Base-by-base conservation (phyloP, 2,113 vertebrate genomes). In the Otolemur garnettii region DNA sequence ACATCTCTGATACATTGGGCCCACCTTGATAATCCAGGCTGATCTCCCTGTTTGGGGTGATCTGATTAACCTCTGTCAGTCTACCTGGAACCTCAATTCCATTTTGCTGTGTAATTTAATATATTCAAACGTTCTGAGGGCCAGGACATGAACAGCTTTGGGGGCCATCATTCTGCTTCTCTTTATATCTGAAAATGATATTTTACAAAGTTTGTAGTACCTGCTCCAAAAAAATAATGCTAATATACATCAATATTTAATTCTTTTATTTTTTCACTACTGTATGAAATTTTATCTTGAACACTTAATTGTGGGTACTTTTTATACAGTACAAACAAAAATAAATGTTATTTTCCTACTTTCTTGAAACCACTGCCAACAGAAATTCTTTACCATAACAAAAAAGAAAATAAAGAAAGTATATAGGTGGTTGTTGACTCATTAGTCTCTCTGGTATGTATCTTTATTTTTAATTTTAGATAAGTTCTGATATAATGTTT, bases 211-310 rank as follows among this genome's bases (percentile, higher is more conserved):
- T 55, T 66, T 81, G 21, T 17, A 75, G 68, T 17, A 87, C 38
- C 18, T 87, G 24, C 10, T 82, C 2, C 11, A 68, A 72, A 96
- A 93, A 74, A 72, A 96, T 91, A 74, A n/a, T 30, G 53, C 92
- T 82, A 35, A 60, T 75, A 5, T 0, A 75, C 59, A 82, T 87
- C 35, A 87, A 87, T 92, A 82, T 66, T 89, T 3, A 74, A 12
- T 72, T 78, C 10, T 5, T 78, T 24, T 83, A 68, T 88, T 87
- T 74, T 19, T 92, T 88, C 18, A 84, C 30, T 69, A 81, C 75
- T 68, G 59, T n/a, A 55, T 42, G 14, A 83, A 21, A 84, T 83
- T 77, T 83, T 42, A 53, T 42, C 83, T 69, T 60, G 28, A 53
- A 50, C 30, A 45, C 82, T 83, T 69, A 69, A 14, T 78, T 18